These are phyloP conservation scores for Myioborus miniatus DNA, from an alignment of 2,797 vertebrate genomes.

Conservation along the genomic window DNA sequence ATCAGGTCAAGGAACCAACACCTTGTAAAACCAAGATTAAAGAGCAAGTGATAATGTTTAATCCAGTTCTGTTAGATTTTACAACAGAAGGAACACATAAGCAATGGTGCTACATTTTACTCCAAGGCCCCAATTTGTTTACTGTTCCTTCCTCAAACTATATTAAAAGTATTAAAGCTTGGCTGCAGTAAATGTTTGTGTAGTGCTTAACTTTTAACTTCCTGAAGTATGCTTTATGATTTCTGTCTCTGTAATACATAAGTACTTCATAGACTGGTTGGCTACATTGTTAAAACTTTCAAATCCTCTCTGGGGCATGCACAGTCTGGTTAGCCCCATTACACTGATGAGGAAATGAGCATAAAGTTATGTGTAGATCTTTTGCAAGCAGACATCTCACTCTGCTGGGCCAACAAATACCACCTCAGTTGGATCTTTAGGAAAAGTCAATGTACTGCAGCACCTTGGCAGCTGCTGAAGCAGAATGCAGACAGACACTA, in stretches of 20 bases:
- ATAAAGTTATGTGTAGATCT: background rate
- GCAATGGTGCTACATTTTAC: background rate
- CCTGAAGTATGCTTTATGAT: background rate
- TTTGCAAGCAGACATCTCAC: background rate
- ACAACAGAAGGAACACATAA: background rate
- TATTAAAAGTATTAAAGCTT: background rate
- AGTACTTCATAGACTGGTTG: background rate
- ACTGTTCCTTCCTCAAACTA: background rate
- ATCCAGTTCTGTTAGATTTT: slow-evolving; percentile 60
- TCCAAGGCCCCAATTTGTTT: background rate
- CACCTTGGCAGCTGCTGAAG: background rate
- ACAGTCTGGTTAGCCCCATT: background rate
- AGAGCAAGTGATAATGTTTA: slow-evolving; percentile 61
- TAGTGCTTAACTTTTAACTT: background rate
- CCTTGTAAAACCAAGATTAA: slow-evolving; percentile 68
- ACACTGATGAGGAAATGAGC: background rate
- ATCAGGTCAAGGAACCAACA: slow-evolving; percentile 50
- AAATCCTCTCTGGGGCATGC: background rate
- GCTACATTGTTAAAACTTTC: background rate
- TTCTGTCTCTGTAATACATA: background rate
- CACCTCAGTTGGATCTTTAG: background rate
- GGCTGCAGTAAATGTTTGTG: background rate
- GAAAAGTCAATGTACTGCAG: background rate
- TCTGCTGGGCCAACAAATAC: background rate
- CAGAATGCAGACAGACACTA: background rate